phyloP scores from a whole-genome alignment of 2,888 invertebrate species.

The Orthosia cruda region DNA sequence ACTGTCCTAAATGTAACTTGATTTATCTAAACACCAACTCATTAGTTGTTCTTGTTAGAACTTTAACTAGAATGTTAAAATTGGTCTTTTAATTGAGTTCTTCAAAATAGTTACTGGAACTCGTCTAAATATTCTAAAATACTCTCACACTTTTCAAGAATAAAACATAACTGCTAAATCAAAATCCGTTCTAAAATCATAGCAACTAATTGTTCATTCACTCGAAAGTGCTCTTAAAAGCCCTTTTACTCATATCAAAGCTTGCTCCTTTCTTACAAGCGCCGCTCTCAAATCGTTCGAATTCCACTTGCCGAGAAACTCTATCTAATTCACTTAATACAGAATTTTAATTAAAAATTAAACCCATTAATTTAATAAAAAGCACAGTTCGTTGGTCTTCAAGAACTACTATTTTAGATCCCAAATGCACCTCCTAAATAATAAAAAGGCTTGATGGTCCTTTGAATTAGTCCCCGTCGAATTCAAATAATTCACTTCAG shows the following conservation, averaged over 20 bases:
- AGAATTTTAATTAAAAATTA: too few relatives aligned
- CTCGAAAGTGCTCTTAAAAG: constrained; percentile 8
- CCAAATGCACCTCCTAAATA: constrained; percentile 32
- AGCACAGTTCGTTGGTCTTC: constrained; percentile 3
- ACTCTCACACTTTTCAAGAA: too few relatives aligned
- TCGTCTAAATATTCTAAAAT: too few relatives aligned
- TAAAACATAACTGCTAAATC: too few relatives aligned
- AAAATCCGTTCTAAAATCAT: too few relatives aligned
- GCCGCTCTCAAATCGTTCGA: constrained; percentile 10
- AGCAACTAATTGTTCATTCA: too few relatives aligned
- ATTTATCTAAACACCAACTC: neutral
- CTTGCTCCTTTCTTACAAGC: constrained; percentile 14
- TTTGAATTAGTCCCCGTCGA: neutral
- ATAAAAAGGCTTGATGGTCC: constrained; percentile 35
- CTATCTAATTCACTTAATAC: too few relatives aligned
- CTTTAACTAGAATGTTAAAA: neutral
- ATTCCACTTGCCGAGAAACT: too few relatives aligned
- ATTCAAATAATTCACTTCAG: constrained; percentile 57
- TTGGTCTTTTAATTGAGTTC: too few relatives aligned
- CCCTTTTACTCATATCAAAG: neutral
- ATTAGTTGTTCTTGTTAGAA: neutral
- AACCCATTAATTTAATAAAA: too few relatives aligned
- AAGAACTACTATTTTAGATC: constrained; percentile 30
- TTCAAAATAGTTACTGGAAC: too few relatives aligned
- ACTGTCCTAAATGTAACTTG: too few relatives aligned